Evolutionary conservation across 2,888 invertebrate genomes (phyloP).

Genomic region (Euzetes globulus): DNA sequence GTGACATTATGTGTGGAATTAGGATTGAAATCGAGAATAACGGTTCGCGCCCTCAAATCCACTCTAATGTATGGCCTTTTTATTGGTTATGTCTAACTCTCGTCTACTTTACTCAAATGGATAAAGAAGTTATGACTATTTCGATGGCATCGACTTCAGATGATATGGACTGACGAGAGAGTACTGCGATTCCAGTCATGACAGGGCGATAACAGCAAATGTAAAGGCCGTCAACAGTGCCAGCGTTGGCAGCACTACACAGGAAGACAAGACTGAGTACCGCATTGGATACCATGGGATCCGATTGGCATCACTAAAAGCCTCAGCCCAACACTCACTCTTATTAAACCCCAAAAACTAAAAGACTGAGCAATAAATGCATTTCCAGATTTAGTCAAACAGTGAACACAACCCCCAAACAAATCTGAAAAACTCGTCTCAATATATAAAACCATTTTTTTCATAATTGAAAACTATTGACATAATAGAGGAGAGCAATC

Average conservation of each 20-base stretch:
- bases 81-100: background rate
- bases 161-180: background rate
- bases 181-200: background rate
- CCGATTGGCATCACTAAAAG: background rate
- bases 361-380: background rate
- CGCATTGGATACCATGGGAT: background rate
- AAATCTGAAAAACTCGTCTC: too few species aligned
- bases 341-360: background rate
- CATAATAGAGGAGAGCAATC: background rate
- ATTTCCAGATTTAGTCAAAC: background rate
- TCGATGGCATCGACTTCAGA: background rate
- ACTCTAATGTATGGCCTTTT: background rate
- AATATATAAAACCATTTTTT: background rate
- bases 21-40: constrained; percentile 4
- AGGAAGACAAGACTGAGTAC: background rate
- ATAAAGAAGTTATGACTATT: too few species aligned
- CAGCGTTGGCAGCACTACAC: background rate
- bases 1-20: constrained; percentile 1
- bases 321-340: background rate
- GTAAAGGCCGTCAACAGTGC: background rate
- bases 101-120: background rate
- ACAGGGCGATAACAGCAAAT: background rate
- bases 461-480: background rate
- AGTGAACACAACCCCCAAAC: background rate
- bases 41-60: background rate